Evolutionary conservation across 2,888 invertebrate genomes (phyloP).

Genomic region (Carabus problematicus): DNA sequence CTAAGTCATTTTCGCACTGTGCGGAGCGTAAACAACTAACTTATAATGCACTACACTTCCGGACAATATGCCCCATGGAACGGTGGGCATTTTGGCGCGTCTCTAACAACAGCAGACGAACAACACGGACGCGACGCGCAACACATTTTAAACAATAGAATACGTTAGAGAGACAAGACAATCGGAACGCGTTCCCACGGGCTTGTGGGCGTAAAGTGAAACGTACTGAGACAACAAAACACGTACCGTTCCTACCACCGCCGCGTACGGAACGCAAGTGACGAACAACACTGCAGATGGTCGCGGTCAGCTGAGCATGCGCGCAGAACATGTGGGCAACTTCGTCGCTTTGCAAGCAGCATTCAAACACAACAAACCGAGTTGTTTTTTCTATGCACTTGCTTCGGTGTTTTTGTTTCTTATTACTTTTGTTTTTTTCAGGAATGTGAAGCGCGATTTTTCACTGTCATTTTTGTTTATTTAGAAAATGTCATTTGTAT

Average conservation of each 20-base stretch:
- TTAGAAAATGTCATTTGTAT: not conserved
- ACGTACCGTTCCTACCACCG: slow-evolving; percentile 17
- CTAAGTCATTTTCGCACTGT: slow-evolving; percentile 33
- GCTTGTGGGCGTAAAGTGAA: slow-evolving; percentile 24
- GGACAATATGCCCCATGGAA: not conserved
- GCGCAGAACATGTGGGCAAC: slow-evolving; percentile 15
- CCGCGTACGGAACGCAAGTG: slow-evolving; percentile 27
- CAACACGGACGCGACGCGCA: not conserved
- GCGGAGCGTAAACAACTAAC: slow-evolving; percentile 12
- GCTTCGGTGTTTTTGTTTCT: slow-evolving; percentile 3
- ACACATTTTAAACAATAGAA: slow-evolving; percentile 31
- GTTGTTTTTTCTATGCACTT: slow-evolving; percentile 7
- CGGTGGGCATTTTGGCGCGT: slow-evolving; percentile 6
- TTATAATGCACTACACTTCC: slow-evolving; percentile 11
- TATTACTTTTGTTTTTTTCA: not conserved
- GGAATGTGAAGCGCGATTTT: not conserved
- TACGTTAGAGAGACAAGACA: slow-evolving; percentile 17
- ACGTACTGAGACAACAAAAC: slow-evolving; percentile 16
- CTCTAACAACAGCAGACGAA: not conserved
- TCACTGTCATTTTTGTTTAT: slow-evolving; percentile 1
- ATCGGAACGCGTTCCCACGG: slow-evolving; percentile 22
- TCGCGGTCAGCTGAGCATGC: slow-evolving; percentile 37
- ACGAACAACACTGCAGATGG: slow-evolving; percentile 27
- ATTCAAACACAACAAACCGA: slow-evolving; percentile 40
- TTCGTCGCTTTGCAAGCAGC: not conserved